A percentile compares a stretch with the other conserved stretches of the same genome.
Conservation (phyloP, 2,797 vertebrate species). For the Mastacembelus armatus region DNA sequence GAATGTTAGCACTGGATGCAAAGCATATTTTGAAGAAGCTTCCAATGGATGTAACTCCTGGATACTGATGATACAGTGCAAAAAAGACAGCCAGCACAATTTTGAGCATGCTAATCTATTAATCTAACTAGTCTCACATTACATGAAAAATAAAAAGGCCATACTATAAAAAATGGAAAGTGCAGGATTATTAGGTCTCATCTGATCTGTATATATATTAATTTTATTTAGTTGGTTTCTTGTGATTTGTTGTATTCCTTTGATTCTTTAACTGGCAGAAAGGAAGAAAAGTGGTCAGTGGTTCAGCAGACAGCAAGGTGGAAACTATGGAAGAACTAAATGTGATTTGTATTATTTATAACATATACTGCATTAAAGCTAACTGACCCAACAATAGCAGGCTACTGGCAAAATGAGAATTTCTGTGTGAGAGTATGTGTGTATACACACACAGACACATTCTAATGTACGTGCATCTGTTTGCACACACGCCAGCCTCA, state of each 20-base stretch:
- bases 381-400: slow-evolving; percentile 61
- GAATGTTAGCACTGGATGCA: too few species aligned
- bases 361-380: slow-evolving; percentile 54
- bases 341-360: slow-evolving; percentile 71
- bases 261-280: slow-evolving; percentile 22
- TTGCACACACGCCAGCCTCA: slow-evolving; percentile 53
- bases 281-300: slow-evolving; percentile 32
- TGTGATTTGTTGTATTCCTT: slow-evolving; percentile 20
- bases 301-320: slow-evolving; percentile 36
- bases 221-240: too few species aligned
- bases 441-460: slow-evolving; percentile 24
- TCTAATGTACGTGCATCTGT: slow-evolving; percentile 51
- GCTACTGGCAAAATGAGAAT: slow-evolving; percentile 38
- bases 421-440: slow-evolving; percentile 10
- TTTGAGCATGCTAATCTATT: too few species aligned
- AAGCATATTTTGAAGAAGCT: too few species aligned
- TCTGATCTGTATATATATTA: too few species aligned
- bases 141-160: too few species aligned
- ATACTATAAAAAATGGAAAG: too few species aligned
- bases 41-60: too few species aligned
- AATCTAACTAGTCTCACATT: too few species aligned
- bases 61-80: too few species aligned
- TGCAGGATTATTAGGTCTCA: too few species aligned
- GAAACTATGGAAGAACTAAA: slow-evolving; percentile 47
- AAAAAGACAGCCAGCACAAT: too few species aligned